These are phyloP conservation scores for Bilobella aurantiaca DNA, from an alignment of 1,140 invertebrate genomes.

Conservation along the genomic window DNA sequence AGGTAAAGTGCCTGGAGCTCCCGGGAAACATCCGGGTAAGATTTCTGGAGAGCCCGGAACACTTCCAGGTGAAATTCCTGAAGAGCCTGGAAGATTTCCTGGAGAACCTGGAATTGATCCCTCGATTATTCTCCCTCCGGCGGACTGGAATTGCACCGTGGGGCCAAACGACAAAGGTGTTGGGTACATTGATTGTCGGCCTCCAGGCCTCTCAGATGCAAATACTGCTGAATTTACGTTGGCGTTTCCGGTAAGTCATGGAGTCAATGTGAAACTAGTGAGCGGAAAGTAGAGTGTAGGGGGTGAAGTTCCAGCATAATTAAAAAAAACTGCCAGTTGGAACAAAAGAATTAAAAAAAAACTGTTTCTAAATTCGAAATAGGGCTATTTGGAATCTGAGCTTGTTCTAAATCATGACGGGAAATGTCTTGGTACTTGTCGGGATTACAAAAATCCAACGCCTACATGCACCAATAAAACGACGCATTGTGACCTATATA, in stretches of 20 bases:
- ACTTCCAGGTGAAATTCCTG: neutral
- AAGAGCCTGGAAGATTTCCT: neutral
- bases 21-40: neutral
- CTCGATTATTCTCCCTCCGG: neutral
- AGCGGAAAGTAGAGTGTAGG: no score
- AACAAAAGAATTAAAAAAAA: neutral
- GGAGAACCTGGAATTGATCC: neutral
- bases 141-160: neutral
- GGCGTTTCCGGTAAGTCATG: neutral
- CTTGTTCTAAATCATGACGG: conserved; percentile 15
- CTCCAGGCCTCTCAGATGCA: neutral
- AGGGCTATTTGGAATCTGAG: conserved; percentile 23
- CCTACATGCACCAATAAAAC: conserved; percentile 19
- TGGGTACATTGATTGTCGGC: conserved; percentile 1
- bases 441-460: conserved; percentile 12
- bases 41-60: neutral
- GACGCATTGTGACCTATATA: conserved; percentile 8
- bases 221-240: neutral
- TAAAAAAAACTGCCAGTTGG: no score
- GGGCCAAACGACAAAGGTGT: neutral
- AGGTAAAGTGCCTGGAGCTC: neutral
- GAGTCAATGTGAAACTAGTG: no score
- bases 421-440: conserved; percentile 12
- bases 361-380: neutral
- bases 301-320: no score